Base-by-base conservation (phyloP, 2,797 vertebrate species). In the Octomys mimax region DNA sequence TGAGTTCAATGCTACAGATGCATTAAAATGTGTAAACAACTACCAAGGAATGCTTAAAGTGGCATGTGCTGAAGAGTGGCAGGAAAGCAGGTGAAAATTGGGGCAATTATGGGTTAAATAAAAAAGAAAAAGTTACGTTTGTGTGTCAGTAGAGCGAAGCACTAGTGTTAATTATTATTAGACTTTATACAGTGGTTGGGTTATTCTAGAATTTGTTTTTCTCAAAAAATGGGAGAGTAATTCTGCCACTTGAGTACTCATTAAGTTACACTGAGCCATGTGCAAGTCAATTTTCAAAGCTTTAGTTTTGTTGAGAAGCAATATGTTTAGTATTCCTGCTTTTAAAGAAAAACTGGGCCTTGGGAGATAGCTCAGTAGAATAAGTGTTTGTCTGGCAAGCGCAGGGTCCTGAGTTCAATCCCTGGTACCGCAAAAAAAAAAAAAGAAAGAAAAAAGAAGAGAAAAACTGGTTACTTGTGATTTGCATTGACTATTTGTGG, bases 21-120 rank as follows among this genome's bases (percentile, higher is more conserved):
- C 99, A 64, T 98, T 99, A 31, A 99, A 98, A 98, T 99, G 99
- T 96, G 99, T 99, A 92, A 99, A 99, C 98, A 99, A 99, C 97
- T 98, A 99, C 97, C 99, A 99, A 97, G 99, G 99, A 70, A 98
- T 99, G 75, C 99, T 99, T 52, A 99, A 99, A 98, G 99, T 99
- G 89, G 99, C 99, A 21, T 99, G 99, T 98, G 99, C 99, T 33
- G 99, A 99, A 92, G 99, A 99, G 95, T 99, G 99, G 99, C 99
- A 99, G 98, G 99, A 99, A 96, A 99, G 99, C 99, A 99, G 99
- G 99, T 98, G 95, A 98, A 98, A 97, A 70, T 83, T 91, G 1
- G 80, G 93, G 62, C 62, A 99, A 97, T 98, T 98, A 1, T 98
- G 99, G 49, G 98, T 31, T 21, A 31, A 54, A 28, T 49, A 19